Evolutionary conservation across 2,113 vertebrate genomes (phyloP).

Genomic region (Myotis davidii): DNA sequence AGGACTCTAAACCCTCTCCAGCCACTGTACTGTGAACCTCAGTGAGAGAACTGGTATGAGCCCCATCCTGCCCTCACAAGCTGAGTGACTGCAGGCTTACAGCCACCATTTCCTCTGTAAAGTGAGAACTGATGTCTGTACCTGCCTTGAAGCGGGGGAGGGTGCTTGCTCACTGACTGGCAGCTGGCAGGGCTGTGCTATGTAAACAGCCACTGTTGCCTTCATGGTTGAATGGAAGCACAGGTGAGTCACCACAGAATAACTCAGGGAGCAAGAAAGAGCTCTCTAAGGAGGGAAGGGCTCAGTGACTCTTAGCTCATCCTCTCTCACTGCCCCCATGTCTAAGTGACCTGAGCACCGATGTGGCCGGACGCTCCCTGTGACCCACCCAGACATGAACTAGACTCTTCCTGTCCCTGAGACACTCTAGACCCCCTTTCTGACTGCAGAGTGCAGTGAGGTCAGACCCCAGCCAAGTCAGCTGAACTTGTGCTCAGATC

Average conservation of each 20-base stretch:
- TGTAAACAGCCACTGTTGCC: too few relatives aligned
- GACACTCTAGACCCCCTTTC: neutral
- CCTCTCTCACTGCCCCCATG: neutral
- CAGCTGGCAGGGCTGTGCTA: neutral
- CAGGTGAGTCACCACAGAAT: neutral
- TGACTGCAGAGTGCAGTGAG: neutral
- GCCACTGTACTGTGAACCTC: neutral
- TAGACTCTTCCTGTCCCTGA: neutral
- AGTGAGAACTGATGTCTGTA: neutral
- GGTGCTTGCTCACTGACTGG: neutral
- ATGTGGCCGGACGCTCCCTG: too few relatives aligned
- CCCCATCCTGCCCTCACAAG: neutral
- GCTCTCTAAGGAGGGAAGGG: neutral
- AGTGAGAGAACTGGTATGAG: neutral
- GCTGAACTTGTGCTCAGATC: neutral
- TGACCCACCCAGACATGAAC: neutral
- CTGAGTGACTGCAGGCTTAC: fast-evolving
- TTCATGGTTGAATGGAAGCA: too few relatives aligned
- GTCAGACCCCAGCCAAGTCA: neutral
- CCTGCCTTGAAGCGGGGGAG: fast-evolving
- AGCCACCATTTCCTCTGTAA: neutral
- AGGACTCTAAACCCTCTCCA: neutral
- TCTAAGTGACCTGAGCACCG: neutral
- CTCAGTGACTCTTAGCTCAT: neutral
- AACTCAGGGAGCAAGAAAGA: neutral